Base-by-base conservation (phyloP, 2,888 invertebrate genomes). In the Orchestes rusci region DNA sequence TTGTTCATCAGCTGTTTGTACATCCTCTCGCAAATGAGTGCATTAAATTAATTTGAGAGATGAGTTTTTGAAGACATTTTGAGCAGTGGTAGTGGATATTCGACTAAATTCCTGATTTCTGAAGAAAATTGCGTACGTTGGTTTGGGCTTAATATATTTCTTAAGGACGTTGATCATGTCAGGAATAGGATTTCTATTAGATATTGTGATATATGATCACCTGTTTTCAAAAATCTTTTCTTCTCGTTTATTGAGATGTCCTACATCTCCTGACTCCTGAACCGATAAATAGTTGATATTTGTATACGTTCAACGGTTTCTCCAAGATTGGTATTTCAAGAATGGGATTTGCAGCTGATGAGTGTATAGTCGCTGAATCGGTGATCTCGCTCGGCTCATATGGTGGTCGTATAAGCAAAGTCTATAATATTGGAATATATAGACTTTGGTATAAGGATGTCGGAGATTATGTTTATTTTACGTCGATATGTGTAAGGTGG, bases 31-130 rank as follows among this genome's bases (percentile, higher is more conserved):
- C 3, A n/a, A 2, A 8, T 18, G 18, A 19, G 17, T 17, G 5
- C 28, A 28, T 16, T 43, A 27, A 16, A 43, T 7, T 8, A 43
- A 8, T 37, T 43, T 43, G 16, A 13, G 37, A n/a, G 28, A 3
- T 10, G 28, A 36, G 27, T 43, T 43, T 31, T 43, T 43, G 15
- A 43, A 43, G n/a, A n/a, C n/a, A n/a, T n/a, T n/a, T n/a, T n/a
- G n/a, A n/a, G n/a, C n/a, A n/a, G n/a, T n/a, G n/a, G n/a, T n/a
- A n/a, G n/a, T n/a, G n/a, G n/a, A n/a, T n/a, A n/a, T n/a, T n/a
- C n/a, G n/a, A n/a, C 15, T 19, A 12, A 31, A 31, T 7, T 13
- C n/a, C 16, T 35, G 7, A 13, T 38, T 20, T 34, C 16, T 5
- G 15, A 38, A 38, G 16, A 13, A 13, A 8, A 38, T 34, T 7